Conservation (phyloP, 1,140 invertebrate species). For the Drosophila carrolli region DNA sequence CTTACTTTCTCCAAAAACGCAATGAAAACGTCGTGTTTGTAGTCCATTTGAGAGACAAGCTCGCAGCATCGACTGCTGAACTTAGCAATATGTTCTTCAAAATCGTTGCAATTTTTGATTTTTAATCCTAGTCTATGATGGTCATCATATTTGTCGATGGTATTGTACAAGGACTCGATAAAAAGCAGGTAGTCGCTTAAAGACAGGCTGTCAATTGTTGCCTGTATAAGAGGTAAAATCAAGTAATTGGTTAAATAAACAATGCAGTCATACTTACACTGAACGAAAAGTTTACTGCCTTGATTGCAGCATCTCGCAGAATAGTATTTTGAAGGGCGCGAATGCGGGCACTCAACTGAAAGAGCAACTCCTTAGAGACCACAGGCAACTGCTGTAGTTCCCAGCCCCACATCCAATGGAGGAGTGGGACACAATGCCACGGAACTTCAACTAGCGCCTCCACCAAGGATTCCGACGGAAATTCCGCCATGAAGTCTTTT, state of each 20-base stretch:
- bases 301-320: constrained; percentile 26
- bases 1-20: constrained; percentile 32
- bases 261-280: constrained; percentile 22
- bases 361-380: constrained; percentile 35
- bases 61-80: constrained; percentile 58
- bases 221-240: constrained; percentile 15
- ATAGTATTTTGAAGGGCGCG: constrained; percentile 52
- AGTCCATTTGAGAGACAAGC: constrained; percentile 14
- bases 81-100: constrained; percentile 9
- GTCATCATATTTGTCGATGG: constrained; percentile 46
- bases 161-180: constrained; percentile 62
- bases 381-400: neutral
- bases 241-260: neutral
- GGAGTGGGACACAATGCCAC: constrained; percentile 70
- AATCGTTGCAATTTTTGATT: constrained; percentile 26
- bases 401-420: constrained; percentile 53
- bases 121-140: constrained; percentile 38
- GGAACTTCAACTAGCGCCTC: constrained; percentile 40
- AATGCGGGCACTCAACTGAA: constrained; percentile 54
- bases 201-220: constrained; percentile 26
- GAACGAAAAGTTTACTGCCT: constrained; percentile 38
- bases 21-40: constrained; percentile 6
- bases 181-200: constrained; percentile 63
- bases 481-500: constrained; percentile 9
- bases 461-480: constrained; percentile 22